Base-by-base conservation (phyloP, 1,140 invertebrate species). In the Tribolium madens region DNA sequence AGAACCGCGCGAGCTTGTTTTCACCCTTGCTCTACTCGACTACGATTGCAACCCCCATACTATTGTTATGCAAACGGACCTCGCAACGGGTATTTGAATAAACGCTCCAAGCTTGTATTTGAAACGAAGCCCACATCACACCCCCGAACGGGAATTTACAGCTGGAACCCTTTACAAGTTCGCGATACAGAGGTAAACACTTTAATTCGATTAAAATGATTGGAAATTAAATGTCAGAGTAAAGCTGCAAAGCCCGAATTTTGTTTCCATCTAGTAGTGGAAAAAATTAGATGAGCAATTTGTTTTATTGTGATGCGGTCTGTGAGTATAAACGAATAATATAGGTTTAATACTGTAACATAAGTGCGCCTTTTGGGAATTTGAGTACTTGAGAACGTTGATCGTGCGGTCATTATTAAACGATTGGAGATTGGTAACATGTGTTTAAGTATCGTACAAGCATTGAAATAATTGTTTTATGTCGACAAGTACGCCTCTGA, bases 21-120 rank as follows among this genome's bases (percentile, higher is more conserved):
- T 80, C 78, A 77, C 80, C 80, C 80, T 81, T 78, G 76, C n/a
- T n/a, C n/a, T n/a, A n/a, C n/a, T n/a, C n/a, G n/a, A n/a, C 18
- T 57, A 31, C 53, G 33, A 46, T 52, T 74, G 33, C 75, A 78
- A 75, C 60, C 69, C 76, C 36, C 17, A 18, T 46, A 71, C 42
- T 52, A 72, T 72, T 72, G 70, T 72, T 14, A 72, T 72, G 70
- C 70, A 72, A 50, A 72, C 57, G 57, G 57, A 64, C 57, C 57
- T 18, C 26, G 57, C 0, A 64, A 14, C 57, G 21, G 57, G 57
- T 64, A 64, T 64, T 64, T 64, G 26, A 64, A 64, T 64, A 64
- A 64, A 64, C 57, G 57, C 57, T 33, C 9, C n/a, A n/a, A n/a
- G n/a, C 21, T 33, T 33, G 21, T 33, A 17, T 64, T 33, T 64